A percentile compares a stretch with the other conserved stretches of the same genome.
Evolutionary conservation across 1,140 invertebrate genomes (phyloP).

Genomic region (Atta texana): DNA sequence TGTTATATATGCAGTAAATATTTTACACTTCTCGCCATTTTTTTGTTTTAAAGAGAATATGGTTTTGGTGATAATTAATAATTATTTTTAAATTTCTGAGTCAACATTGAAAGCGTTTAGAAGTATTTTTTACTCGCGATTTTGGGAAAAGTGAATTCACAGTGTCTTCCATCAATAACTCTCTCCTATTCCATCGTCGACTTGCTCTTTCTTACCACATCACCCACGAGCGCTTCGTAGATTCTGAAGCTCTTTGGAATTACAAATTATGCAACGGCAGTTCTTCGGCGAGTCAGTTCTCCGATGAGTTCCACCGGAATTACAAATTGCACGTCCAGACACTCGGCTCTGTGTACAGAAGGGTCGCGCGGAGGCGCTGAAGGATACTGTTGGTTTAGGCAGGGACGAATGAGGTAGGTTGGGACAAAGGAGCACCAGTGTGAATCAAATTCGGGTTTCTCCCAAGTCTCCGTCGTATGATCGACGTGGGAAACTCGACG

Average conservation of each 20-base stretch:
- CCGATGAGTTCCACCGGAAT: conserved; percentile 73
- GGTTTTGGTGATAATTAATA: not conserved
- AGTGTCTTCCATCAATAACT: conserved; percentile 15
- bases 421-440: conserved; percentile 68
- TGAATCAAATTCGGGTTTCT: conserved; percentile 71
- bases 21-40: not conserved
- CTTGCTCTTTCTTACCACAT: conserved; percentile 17
- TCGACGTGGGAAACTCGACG: conserved; percentile 44
- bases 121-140: not conserved
- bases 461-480: not conserved
- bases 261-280: conserved; percentile 75
- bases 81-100: conserved; percentile 13
- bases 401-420: conserved; percentile 58
- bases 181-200: not conserved
- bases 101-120: not conserved
- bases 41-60: not conserved
- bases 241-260: conserved; percentile 66
- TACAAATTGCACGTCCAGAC: conserved; percentile 75
- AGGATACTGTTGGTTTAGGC: conserved; percentile 73
- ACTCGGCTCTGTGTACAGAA: conserved; percentile 53
- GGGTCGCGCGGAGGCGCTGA: conserved; percentile 22
- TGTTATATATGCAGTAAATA: conserved; percentile 22
- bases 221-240: conserved; percentile 51
- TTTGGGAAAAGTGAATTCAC: not conserved
- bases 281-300: conserved; percentile 47